A percentile compares a stretch with the other conserved stretches of the same genome.
phyloP scores from a whole-genome alignment of 2,113 vertebrate species.

The Calidris pygmaea region DNA sequence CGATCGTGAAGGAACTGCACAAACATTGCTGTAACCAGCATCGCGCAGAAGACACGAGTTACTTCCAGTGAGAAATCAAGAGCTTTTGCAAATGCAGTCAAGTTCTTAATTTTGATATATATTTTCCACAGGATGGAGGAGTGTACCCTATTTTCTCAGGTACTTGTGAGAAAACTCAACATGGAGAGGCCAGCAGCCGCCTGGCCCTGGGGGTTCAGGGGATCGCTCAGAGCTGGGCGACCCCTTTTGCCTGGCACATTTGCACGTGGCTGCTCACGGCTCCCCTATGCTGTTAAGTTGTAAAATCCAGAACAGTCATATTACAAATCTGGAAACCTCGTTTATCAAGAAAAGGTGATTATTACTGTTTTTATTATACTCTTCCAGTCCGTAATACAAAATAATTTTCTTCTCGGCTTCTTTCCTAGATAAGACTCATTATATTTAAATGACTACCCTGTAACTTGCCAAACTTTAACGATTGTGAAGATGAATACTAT shows the following conservation, averaged over 20 bases:
- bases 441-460: not conserved
- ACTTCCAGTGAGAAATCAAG: not conserved
- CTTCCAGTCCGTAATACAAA: not conserved
- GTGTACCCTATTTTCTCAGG: fast-evolving
- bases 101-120: not conserved
- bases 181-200: fast-evolving
- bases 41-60: not conserved
- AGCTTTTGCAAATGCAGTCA: not conserved
- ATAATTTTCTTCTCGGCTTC: not conserved
- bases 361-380: not conserved
- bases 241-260: fast-evolving
- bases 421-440: not conserved
- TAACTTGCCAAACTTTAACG: not conserved
- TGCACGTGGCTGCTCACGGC: fast-evolving
- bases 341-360: not conserved
- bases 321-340: not conserved
- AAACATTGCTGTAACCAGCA: not conserved
- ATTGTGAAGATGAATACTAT: not conserved
- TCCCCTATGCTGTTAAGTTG: not conserved
- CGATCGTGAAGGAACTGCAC: not conserved
- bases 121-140: not conserved
- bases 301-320: not conserved
- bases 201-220: not conserved
- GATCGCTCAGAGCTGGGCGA: fast-evolving
- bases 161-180: not conserved